These are phyloP conservation scores for Pygocentrus nattereri DNA, from an alignment of 2,797 vertebrate genomes.

Conservation along the genomic window DNA sequence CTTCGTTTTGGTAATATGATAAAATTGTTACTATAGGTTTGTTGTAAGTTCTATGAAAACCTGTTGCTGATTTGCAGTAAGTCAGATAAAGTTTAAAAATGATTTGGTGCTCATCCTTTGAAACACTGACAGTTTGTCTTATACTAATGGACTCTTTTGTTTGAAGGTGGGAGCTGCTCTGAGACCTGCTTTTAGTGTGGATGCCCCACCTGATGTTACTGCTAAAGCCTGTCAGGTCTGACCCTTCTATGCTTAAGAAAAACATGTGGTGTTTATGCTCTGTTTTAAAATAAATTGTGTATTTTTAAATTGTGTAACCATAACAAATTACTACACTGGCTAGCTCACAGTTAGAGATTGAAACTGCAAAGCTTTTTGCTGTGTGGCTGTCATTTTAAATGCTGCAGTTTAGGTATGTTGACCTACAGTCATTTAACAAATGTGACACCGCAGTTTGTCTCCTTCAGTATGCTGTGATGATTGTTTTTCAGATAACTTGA, in stretches of 20 bases:
- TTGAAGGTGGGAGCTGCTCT: slow-evolving; percentile 91
- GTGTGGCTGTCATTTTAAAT: background rate
- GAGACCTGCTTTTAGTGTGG: slow-evolving; percentile 89
- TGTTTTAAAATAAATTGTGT: too few relatives aligned
- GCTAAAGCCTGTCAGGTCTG: slow-evolving; percentile 93
- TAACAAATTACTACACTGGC: background rate
- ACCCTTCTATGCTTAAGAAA: background rate
- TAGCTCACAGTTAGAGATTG: background rate
- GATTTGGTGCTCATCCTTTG: too few relatives aligned
- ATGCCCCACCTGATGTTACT: slow-evolving; percentile 91
- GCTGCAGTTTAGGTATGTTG: background rate
- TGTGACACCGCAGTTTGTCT: background rate
- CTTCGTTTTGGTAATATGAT: background rate
- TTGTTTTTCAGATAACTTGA: slow-evolving; percentile 10
- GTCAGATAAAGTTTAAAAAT: too few relatives aligned
- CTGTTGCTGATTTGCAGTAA: background rate
- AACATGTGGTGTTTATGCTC: background rate
- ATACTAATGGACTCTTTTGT: background rate
- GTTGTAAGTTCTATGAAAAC: background rate
- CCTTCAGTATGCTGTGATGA: background rate
- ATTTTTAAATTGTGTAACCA: background rate
- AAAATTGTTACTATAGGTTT: background rate
- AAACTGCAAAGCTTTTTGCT: background rate
- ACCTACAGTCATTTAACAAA: slow-evolving; percentile 1
- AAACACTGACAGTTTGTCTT: background rate